Conservation (phyloP, 2,888 invertebrate species). For the Lithophane leautieri region DNA sequence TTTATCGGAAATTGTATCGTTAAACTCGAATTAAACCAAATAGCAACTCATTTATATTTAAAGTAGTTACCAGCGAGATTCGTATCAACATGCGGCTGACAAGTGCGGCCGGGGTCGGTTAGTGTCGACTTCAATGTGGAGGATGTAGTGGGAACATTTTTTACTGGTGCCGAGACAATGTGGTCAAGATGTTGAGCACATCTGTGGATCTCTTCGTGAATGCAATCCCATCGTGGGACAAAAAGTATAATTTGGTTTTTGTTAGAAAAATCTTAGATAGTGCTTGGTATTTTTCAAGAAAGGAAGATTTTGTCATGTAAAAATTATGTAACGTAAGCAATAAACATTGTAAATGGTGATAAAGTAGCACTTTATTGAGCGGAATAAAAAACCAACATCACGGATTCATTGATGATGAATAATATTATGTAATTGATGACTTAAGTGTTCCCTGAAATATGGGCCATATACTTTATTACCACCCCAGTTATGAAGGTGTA, state of each 20-base stretch:
- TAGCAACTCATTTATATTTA: constrained; percentile 36
- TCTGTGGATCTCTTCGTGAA: constrained; percentile 10
- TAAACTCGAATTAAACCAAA: constrained; percentile 34
- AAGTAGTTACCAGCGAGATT: constrained; percentile 36
- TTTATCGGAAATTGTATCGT: constrained; percentile 33
- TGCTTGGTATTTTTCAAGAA: background rate
- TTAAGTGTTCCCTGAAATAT: constrained; percentile 4
- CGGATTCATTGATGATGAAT: background rate
- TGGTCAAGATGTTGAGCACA: constrained; percentile 35
- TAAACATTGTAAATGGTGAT: background rate
- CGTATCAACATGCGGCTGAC: constrained; percentile 24
- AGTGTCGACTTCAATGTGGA: background rate
- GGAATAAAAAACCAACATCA: background rate
- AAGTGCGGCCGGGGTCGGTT: background rate
- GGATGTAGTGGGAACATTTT: constrained; percentile 9
- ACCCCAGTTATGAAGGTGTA: background rate
- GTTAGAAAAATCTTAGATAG: background rate
- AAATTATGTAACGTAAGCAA: background rate
- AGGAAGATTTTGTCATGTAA: background rate
- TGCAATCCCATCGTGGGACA: constrained; percentile 4
- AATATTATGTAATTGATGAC: background rate
- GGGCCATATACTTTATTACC: background rate
- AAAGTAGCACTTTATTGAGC: background rate
- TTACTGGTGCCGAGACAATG: constrained; percentile 14
- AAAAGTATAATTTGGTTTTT: constrained; percentile 36